A percentile compares a stretch with the other conserved stretches of the same genome.
Conservation (phyloP, 1,140 invertebrate genomes). For the Lanistes nyassanus region DNA sequence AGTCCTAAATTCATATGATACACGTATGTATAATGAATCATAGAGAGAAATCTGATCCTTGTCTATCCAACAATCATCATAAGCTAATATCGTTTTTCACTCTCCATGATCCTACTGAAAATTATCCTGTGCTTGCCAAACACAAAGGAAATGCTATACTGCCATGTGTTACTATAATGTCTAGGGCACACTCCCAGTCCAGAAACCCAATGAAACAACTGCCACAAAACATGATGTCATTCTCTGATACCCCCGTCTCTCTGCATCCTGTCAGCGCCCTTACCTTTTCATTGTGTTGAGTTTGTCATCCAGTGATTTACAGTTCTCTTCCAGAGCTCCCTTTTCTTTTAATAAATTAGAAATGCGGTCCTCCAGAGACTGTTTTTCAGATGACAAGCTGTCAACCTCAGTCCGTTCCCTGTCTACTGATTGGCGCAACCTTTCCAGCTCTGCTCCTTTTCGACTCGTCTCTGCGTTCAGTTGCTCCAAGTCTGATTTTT, state of each 20-base stretch:
- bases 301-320: slow-evolving; percentile 56
- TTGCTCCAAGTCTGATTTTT: slow-evolving; percentile 56
- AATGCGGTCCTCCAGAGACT: slow-evolving; percentile 53
- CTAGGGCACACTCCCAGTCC: no score
- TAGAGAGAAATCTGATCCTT: no score
- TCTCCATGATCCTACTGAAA: no score
- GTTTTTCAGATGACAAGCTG: slow-evolving; percentile 49
- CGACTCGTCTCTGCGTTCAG: slow-evolving; percentile 49
- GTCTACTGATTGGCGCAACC: slow-evolving; percentile 49
- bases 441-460: slow-evolving; percentile 53
- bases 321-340: slow-evolving; percentile 53
- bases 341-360: slow-evolving; percentile 46
- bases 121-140: no score
- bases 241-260: not conserved
- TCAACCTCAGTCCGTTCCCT: slow-evolving; percentile 53
- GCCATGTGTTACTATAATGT: no score
- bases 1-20: no score
- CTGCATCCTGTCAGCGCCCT: not conserved
- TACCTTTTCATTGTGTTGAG: slow-evolving; percentile 58
- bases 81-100: no score
- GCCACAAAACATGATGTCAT: no score
- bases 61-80: no score
- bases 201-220: no score
- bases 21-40: no score
- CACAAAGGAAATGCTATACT: no score